These are phyloP conservation scores for Pseudococcus jackbeardsleyi DNA, from an alignment of 2,888 invertebrate species.

Conservation along the genomic window DNA sequence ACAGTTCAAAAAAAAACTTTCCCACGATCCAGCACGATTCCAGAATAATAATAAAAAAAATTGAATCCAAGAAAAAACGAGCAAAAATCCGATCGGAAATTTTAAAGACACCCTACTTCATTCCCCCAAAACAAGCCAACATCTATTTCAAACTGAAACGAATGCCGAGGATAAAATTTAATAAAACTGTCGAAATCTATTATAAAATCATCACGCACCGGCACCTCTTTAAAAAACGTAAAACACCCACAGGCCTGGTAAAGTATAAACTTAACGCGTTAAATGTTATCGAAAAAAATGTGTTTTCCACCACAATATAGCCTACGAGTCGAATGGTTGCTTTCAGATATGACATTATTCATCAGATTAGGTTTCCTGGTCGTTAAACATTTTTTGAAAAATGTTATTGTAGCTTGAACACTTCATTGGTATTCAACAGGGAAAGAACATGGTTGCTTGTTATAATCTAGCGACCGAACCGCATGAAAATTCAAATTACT, in stretches of 20 bases:
- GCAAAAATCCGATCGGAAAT: no score
- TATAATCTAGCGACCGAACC: background rate
- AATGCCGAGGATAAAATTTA: background rate
- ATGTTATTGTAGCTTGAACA: constrained; percentile 7
- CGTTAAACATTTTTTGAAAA: constrained; percentile 12
- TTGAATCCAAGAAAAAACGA: no score
- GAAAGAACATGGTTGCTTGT: constrained; percentile 11
- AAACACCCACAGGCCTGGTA: background rate
- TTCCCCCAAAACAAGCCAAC: background rate
- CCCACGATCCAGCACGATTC: no score
- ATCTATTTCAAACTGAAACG: background rate
- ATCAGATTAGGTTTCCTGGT: constrained; percentile 22
- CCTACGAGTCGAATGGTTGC: background rate
- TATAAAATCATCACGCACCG: constrained; percentile 44
- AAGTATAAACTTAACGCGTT: constrained; percentile 28
- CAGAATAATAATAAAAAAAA: no score
- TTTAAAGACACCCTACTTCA: background rate
- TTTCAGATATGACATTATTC: constrained; percentile 14
- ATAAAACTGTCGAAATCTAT: constrained; percentile 41
- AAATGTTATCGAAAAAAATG: constrained; percentile 3
- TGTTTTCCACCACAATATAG: background rate
- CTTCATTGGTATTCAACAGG: constrained; percentile 16
- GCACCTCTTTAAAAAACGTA: background rate
- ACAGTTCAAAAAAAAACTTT: no score
- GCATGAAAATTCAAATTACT: background rate